A percentile compares a stretch with the other conserved stretches of the same genome.
Conservation (phyloP, 2,888 invertebrate species). For the Anagyrus pseudococci region DNA sequence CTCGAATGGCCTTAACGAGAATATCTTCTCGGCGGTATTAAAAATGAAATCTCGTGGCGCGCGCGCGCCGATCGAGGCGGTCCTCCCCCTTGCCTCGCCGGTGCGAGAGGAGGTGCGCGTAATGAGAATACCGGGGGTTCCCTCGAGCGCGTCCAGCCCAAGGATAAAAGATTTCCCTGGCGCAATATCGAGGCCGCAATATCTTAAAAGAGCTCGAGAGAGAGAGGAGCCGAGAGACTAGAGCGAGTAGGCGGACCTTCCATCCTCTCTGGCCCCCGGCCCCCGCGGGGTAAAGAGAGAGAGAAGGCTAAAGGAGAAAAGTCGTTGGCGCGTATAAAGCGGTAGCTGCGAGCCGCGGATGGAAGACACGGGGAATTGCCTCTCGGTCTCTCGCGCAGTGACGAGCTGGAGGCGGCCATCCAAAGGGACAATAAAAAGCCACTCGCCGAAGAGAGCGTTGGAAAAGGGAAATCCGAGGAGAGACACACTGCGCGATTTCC, state of each 20-base stretch:
- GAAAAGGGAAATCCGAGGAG: no score
- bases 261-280: background rate
- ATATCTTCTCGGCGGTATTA: slow-evolving; percentile 20
- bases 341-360: background rate
- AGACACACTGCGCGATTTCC: no score
- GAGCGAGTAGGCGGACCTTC: no score
- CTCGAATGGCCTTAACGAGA: slow-evolving; percentile 2
- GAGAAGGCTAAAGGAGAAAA: background rate
- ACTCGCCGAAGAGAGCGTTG: no score
- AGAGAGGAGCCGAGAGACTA: background rate
- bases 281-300: background rate
- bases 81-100: no score
- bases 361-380: slow-evolving; percentile 9
- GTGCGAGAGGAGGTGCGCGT: background rate
- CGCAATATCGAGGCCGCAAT: slow-evolving; percentile 26
- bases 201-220: slow-evolving; percentile 5
- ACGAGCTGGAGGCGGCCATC: no score
- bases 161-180: slow-evolving; percentile 29
- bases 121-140: slow-evolving; percentile 25
- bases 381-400: no score
- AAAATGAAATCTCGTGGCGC: slow-evolving; percentile 19
- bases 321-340: slow-evolving; percentile 10
- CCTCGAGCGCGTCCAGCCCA: background rate
- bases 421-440: slow-evolving; percentile 21
- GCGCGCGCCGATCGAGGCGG: background rate